Conservation (phyloP, 2,888 invertebrate species). For the Lasiommata megera region DNA sequence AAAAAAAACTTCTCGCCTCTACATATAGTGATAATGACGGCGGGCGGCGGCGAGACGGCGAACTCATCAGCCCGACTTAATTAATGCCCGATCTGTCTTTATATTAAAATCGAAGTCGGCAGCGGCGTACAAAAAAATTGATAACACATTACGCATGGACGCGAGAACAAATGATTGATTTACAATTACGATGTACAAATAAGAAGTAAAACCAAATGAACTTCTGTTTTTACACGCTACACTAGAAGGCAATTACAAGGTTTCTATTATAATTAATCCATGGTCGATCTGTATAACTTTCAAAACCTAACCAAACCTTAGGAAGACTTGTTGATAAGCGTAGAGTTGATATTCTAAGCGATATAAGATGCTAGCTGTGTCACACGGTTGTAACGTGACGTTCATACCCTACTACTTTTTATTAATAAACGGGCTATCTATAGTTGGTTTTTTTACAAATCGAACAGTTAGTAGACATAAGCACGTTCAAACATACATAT, state of each 20-base stretch:
- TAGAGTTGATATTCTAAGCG: too few species aligned
- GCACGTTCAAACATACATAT: too few species aligned
- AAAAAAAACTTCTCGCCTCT: slow-evolving; percentile 68
- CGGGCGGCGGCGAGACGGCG: slow-evolving; percentile 48
- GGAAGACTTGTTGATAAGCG: too few species aligned
- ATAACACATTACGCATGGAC: slow-evolving; percentile 27
- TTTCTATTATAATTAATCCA: neutral
- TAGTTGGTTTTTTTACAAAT: too few species aligned
- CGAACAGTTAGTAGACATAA: too few species aligned
- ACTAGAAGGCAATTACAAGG: neutral
- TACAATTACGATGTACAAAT: slow-evolving; percentile 12
- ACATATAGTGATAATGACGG: slow-evolving; percentile 76
- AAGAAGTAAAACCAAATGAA: slow-evolving; percentile 10
- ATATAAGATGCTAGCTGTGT: too few species aligned
- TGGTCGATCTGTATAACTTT: neutral
- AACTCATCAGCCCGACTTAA: slow-evolving; percentile 78
- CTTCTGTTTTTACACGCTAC: slow-evolving; percentile 12
- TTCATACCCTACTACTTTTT: too few species aligned
- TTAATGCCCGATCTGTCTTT: slow-evolving; percentile 80
- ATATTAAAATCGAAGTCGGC: slow-evolving; percentile 67
- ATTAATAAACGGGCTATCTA: too few species aligned
- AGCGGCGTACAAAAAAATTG: slow-evolving; percentile 30
- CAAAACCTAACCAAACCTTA: too few species aligned
- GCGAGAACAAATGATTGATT: slow-evolving; percentile 26
- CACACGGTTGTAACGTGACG: too few species aligned